Evolutionary conservation across 2,113 vertebrate species (phyloP), one percentile per base, ranked within the genome.

Genomic region (Menura novaehollandiae): DNA sequence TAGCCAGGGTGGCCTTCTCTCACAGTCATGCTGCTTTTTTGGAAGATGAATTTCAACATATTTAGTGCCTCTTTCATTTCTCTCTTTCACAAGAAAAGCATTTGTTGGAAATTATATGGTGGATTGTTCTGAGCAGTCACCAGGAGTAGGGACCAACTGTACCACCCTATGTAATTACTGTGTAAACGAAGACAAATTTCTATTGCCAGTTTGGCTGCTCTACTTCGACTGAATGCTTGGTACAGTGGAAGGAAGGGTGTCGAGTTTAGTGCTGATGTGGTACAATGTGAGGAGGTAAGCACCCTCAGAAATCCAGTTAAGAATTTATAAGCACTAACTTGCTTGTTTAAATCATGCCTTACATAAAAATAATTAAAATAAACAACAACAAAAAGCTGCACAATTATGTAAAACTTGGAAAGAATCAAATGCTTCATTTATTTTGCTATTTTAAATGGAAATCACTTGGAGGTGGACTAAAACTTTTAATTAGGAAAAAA

Each of bases 41-140:
- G 97, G 97, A 98, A 98, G 97, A 97, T 97, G 95, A 97, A 98
- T 97, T 98, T 98, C 96, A 97, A 97, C 97, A 97, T 97, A 98
- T 97, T 98, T 98, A 98, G 98, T 98, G 98, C 98, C 98, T 98
- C 98, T 97, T 98, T 98, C 96, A 97, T 98, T 98, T 98, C 94
- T 97, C 95, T 97, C 93, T 93, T 96, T 97, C 96, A 97, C 92
- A 92, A 97, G 95, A 89, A 89, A 51, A 97, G 94, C 85, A 79
- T 98, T 96, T 94, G 85, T 94, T 96, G 88, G 94, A 91, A 95
- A 94, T 91, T 62, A 74, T 74, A 87, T 71, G 56, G 33, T 88
- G 71, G 68, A 79, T 89, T 92, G 87, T 92, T 95, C 73, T 83
- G 85, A 96, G 84, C 86, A 85, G 91, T 98, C 96, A 95, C 85